Conservation (phyloP, 2,888 invertebrate species). For the Tetanocera ferruginea region DNA sequence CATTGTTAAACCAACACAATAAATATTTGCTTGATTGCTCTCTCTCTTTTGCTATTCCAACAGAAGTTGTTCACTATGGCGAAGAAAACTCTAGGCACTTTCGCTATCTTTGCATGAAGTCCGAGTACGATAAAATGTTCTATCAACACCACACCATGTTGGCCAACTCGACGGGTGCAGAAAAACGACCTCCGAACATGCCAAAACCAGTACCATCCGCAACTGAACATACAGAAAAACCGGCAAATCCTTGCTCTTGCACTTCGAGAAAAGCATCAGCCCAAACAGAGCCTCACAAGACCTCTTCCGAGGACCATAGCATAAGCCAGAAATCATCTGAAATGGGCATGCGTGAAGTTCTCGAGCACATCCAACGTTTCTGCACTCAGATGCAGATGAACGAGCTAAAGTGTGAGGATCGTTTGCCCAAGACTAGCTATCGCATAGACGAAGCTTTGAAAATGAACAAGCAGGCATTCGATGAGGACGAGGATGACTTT, state of each 20-base stretch:
- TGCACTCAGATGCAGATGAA: conserved; percentile 55
- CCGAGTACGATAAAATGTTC: conserved; percentile 69
- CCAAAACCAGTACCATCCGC: neutral
- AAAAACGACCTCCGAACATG: neutral
- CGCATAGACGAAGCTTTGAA: conserved; percentile 41
- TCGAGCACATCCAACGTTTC: conserved; percentile 61
- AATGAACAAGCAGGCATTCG: conserved; percentile 46
- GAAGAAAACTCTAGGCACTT: conserved; percentile 67
- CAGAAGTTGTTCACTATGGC: conserved; percentile 65
- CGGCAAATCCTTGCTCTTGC: conserved; percentile 50
- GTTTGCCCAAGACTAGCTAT: conserved; percentile 26
- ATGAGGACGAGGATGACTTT: conserved; percentile 56
- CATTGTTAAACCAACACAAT: no score
- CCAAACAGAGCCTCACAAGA: conserved; percentile 46
- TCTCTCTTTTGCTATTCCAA: neutral
- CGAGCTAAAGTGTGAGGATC: conserved; percentile 49
- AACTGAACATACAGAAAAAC: neutral
- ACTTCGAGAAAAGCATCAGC: conserved; percentile 48
- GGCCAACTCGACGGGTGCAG: conserved; percentile 26
- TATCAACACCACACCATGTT: conserved; percentile 64
- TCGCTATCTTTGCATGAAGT: conserved; percentile 68
- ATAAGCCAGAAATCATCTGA: conserved; percentile 60
- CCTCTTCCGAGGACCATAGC: conserved; percentile 54
- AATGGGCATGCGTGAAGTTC: conserved; percentile 58
- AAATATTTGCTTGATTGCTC: no score